Conservation (phyloP, 2,888 invertebrate species). For the Falcaria lacertinaria region DNA sequence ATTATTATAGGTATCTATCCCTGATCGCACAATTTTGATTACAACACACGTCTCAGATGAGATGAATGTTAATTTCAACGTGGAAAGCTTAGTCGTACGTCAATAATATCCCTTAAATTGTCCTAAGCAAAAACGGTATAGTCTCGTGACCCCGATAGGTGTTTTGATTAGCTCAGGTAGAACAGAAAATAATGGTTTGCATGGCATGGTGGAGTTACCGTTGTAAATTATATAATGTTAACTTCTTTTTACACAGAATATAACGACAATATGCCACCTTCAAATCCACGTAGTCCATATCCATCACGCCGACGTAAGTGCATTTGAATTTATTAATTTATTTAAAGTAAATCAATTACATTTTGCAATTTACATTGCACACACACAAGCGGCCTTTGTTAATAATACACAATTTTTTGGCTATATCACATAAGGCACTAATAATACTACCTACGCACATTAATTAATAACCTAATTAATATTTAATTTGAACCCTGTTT, state of each 20-base stretch:
- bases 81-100: no score
- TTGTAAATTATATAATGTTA: no score
- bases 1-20: no score
- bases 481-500: slow-evolving; percentile 47
- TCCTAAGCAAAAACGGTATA: no score
- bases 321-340: background rate
- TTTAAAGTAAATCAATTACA: slow-evolving; percentile 1
- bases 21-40: no score
- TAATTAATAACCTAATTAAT: slow-evolving; percentile 23
- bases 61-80: no score
- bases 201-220: no score
- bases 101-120: no score
- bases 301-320: slow-evolving; percentile 91
- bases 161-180: no score
- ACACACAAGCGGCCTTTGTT: slow-evolving; percentile 1
- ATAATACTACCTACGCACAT: slow-evolving; percentile 16
- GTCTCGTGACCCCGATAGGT: no score
- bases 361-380: background rate
- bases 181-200: no score
- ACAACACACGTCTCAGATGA: no score
- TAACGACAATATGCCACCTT: slow-evolving; percentile 91
- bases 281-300: slow-evolving; percentile 92
- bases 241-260: slow-evolving; percentile 81
- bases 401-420: background rate
- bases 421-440: slow-evolving; percentile 1